Conservation (phyloP, 2,113 vertebrate species). For the Meriones unguiculatus region DNA sequence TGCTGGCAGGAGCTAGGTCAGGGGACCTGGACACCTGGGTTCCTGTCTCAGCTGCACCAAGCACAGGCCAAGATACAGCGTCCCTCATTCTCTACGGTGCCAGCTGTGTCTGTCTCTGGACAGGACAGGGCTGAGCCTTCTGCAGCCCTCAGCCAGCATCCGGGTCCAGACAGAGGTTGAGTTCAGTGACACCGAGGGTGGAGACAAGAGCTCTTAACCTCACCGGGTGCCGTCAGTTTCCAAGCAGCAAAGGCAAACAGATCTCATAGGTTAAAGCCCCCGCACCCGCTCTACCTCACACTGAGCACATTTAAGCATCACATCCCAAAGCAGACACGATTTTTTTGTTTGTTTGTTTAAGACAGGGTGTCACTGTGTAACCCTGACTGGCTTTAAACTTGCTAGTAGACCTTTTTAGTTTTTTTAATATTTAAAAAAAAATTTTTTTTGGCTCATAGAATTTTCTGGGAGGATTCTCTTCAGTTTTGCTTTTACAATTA, state of each 20-base stretch:
- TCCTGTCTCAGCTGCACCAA: background rate
- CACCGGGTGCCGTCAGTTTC: background rate
- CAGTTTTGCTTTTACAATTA: conserved; percentile 50
- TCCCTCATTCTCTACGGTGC: background rate
- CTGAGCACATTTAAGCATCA: conserved; percentile 4
- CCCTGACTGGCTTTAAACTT: background rate
- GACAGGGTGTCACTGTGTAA: background rate
- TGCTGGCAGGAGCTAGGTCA: background rate
- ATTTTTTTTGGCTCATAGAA: background rate
- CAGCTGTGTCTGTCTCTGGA: background rate
- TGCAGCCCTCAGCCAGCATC: background rate
- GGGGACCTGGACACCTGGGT: background rate
- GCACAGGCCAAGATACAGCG: background rate
- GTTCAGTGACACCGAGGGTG: background rate
- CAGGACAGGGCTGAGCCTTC: background rate
- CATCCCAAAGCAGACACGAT: background rate
- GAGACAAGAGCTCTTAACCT: background rate
- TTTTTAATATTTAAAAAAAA: background rate
- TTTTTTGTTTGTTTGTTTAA: background rate
- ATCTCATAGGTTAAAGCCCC: background rate
- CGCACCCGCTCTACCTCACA: background rate
- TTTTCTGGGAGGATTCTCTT: conserved; percentile 25
- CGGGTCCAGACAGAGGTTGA: background rate
- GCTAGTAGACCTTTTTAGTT: background rate
- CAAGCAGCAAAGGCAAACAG: background rate